These are phyloP conservation scores for Cassiopea xamachana DNA, from an alignment of 30 jellyfish, hydroid and myxozoan species.

Conservation along the genomic window DNA sequence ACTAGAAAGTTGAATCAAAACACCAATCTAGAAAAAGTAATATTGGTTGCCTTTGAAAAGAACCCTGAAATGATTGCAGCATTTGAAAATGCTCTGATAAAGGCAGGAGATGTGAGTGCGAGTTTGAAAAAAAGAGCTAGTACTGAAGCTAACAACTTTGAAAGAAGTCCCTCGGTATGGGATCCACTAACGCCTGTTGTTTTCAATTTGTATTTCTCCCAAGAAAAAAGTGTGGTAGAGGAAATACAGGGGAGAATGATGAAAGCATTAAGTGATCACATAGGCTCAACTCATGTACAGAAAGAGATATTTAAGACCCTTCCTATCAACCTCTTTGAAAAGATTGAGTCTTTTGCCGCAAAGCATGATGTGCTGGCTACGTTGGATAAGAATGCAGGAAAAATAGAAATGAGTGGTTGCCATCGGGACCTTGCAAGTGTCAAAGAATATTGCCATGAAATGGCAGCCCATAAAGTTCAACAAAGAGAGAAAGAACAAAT, in stretches of 20 bases:
- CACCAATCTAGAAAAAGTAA: constrained; percentile 13
- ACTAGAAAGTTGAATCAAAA: not conserved
- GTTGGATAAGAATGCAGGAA: constrained; percentile 21
- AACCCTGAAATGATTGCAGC: constrained; percentile 33
- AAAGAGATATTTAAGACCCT: constrained; percentile 9
- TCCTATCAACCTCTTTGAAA: not conserved
- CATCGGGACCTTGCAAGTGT: constrained; percentile 4
- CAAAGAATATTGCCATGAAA: not conserved
- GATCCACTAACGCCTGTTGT: not conserved
- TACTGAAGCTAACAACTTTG: too few species aligned
- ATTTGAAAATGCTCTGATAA: not conserved
- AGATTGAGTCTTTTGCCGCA: not conserved
- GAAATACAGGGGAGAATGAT: not conserved
- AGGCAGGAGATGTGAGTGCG: not conserved
- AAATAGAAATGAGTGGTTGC: constrained; percentile 11
- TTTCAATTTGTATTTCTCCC: not conserved
- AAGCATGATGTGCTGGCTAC: constrained; percentile 29
- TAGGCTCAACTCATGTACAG: not conserved
- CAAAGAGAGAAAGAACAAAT: constrained; percentile 10
- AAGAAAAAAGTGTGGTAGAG: not conserved
- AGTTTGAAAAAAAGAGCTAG: too few species aligned
- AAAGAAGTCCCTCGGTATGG: too few species aligned
- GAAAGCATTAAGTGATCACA: constrained; percentile 1
- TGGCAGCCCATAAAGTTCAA: not conserved
- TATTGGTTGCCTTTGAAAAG: constrained; percentile 23